phyloP scores from a whole-genome alignment of 1,140 invertebrate genomes.

The Colletes gigas region DNA sequence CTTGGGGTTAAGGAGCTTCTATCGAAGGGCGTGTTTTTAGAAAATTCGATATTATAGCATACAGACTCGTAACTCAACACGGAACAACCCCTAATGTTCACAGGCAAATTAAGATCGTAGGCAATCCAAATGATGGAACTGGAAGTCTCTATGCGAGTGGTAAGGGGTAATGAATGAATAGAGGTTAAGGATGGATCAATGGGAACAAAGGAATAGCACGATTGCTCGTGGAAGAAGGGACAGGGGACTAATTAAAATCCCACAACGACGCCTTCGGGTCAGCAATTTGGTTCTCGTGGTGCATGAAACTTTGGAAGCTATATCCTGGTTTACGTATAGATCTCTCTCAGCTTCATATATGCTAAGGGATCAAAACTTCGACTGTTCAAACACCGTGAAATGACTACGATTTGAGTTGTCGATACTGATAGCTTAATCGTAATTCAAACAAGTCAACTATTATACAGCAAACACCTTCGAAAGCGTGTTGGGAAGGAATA shows the following conservation, averaged over 20 bases:
- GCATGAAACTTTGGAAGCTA: constrained; percentile 61
- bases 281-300: constrained; percentile 66
- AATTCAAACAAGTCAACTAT: background rate
- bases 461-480: background rate
- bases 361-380: constrained; percentile 57
- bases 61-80: constrained; percentile 12
- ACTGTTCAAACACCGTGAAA: constrained; percentile 51
- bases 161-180: constrained; percentile 59
- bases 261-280: constrained; percentile 72
- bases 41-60: background rate
- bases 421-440: constrained; percentile 51
- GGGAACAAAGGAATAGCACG: constrained; percentile 61
- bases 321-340: constrained; percentile 38
- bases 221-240: constrained; percentile 61
- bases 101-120: constrained; percentile 49
- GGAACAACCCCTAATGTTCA: constrained; percentile 1
- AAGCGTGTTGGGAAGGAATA: background rate
- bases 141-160: constrained; percentile 63
- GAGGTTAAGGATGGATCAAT: constrained; percentile 69
- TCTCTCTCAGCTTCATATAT: constrained; percentile 38
- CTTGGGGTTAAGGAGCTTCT: too few relatives aligned
- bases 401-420: constrained; percentile 52
- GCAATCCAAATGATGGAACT: constrained; percentile 50
- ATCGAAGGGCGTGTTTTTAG: too few relatives aligned
- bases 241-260: constrained; percentile 75